Base-by-base conservation (phyloP, 2,888 invertebrate species). In the Strigamia maritima region DNA sequence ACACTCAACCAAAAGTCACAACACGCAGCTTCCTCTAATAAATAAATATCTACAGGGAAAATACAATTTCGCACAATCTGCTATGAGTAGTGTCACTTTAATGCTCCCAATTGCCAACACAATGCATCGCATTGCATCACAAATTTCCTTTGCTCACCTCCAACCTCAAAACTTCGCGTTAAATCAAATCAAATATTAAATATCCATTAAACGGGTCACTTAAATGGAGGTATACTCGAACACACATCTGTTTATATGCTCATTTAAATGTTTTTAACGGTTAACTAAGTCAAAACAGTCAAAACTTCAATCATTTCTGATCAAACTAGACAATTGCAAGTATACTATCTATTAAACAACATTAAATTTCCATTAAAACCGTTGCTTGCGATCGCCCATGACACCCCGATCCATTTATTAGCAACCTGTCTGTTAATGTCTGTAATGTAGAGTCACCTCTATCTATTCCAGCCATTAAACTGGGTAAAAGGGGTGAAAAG, bases 41-140 rank as follows among this genome's bases (percentile, higher is more conserved):
- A 60, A 60, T 60, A 60, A 60, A 60, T 10, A 60, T 60, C 60
- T 60, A 60, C 19, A 22, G 60, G 60, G 60, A 24, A 60, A 60
- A 60, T 24, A 19, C 14, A 22, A 60, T 60, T 60, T 60, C 60
- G 12, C 14, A 60, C 60, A 60, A 60, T 24, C 60, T 60, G 60
- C 60, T 60, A 22, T 12, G n/a, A n/a, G 60, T 60, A 22, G 19
- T 24, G 60, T 8, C 22, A 60, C 60, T 60, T 44, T 60, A 60
- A 60, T 60, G 22, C 60, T 24, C 0, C 19, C 60, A 60, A 60
- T 60, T 60, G 60, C 19, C 19, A 60, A 60, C 60, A 60, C 6
- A 60, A 60, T 60, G n/a, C 60, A 12, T 12, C 60, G 60, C 22
- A 60, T 60, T 22, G n/a, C n/a, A n/a, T n/a, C n/a, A n/a, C n/a